A percentile compares a stretch with the other conserved stretches of the same genome.
Conservation (phyloP, 2,888 invertebrate species). For the Amitus sp. region DNA sequence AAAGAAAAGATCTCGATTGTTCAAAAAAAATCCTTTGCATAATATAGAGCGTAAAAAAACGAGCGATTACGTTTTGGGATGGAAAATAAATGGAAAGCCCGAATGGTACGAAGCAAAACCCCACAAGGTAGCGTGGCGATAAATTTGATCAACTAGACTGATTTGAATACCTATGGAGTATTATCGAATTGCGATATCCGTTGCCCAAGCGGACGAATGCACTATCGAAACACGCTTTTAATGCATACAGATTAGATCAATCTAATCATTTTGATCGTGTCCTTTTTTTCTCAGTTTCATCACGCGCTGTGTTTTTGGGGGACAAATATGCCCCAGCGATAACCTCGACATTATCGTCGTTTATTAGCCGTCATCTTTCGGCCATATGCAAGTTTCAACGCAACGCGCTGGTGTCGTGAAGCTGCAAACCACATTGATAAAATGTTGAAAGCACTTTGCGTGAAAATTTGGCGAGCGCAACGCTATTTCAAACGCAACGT, state of each 20-base stretch:
- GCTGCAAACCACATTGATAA: conserved; percentile 41
- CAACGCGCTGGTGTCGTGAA: too few species aligned
- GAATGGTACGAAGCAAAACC: conserved; percentile 16
- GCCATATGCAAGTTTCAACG: conserved; percentile 40
- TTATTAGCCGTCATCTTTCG: conserved; percentile 53
- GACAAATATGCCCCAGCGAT: too few species aligned
- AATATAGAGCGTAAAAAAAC: background rate
- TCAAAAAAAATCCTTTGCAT: background rate
- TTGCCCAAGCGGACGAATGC: conserved; percentile 46
- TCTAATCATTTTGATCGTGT: conserved; percentile 56
- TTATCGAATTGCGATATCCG: conserved; percentile 63
- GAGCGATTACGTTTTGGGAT: background rate
- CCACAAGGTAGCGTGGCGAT: conserved; percentile 40
- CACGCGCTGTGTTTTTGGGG: conserved; percentile 42
- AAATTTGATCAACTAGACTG: conserved; percentile 60
- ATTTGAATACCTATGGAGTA: conserved; percentile 60
- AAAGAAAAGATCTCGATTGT: background rate
- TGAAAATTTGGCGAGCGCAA: conserved; percentile 44
- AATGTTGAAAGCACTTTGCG: conserved; percentile 44
- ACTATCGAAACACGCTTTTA: conserved; percentile 58
- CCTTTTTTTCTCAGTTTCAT: conserved; percentile 33
- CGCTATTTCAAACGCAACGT: conserved; percentile 42
- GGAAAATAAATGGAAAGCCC: background rate
- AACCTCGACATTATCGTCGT: conserved; percentile 58
- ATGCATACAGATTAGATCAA: conserved; percentile 65